These are phyloP conservation scores for Agrotis puta DNA, from an alignment of 2,888 invertebrate genomes.

Conservation along the genomic window DNA sequence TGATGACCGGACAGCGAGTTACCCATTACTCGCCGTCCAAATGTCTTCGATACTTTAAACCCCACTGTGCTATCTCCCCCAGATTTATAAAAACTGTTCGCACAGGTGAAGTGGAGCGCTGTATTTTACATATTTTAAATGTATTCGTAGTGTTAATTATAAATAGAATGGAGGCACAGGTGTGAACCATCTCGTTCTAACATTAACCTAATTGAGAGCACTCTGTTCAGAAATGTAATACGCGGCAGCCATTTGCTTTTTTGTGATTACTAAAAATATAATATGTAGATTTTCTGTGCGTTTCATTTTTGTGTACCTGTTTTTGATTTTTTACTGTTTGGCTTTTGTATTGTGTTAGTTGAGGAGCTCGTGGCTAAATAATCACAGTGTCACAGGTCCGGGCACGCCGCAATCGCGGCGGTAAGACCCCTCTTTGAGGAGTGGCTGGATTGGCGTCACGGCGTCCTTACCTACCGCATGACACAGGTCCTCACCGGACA, in stretches of 20 bases:
- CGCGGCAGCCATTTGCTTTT: slow-evolving; percentile 37
- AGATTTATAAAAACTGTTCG: slow-evolving; percentile 19
- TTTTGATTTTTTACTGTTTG: background rate
- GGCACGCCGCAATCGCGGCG: no score
- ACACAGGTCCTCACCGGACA: no score
- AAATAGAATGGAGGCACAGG: slow-evolving; percentile 65
- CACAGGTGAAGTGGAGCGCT: slow-evolving; percentile 32
- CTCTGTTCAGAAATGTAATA: slow-evolving; percentile 42
- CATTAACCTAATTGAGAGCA: slow-evolving; percentile 64
- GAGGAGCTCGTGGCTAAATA: no score
- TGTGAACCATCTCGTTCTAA: slow-evolving; percentile 56
- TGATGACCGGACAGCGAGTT: no score
- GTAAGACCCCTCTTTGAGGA: no score
- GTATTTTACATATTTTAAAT: slow-evolving; percentile 42
- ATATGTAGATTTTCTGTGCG: slow-evolving; percentile 27
- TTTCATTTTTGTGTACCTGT: slow-evolving; percentile 14
- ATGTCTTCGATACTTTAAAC: background rate
- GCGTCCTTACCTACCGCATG: no score
- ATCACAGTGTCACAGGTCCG: no score
- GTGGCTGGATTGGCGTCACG: no score
- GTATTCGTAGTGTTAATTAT: slow-evolving; percentile 47
- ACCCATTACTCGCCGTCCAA: no score
- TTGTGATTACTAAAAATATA: slow-evolving; percentile 42
- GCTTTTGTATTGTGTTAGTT: background rate
- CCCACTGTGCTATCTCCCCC: background rate